These are phyloP conservation scores for Hoplodrina ambigua DNA, from an alignment of 2,888 invertebrate species.

Conservation along the genomic window DNA sequence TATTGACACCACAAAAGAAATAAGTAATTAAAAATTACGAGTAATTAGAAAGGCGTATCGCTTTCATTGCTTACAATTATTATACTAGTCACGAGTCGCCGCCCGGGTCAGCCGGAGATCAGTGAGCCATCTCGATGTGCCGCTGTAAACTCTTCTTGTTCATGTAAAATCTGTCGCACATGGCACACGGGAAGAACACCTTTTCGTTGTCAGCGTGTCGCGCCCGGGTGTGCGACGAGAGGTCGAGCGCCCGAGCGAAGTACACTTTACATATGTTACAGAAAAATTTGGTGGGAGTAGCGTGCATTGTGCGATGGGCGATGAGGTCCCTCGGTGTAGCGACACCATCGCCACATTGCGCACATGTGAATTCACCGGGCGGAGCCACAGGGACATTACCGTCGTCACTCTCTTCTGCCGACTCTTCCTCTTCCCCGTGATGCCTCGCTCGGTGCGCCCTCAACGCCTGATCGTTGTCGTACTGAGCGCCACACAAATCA, in stretches of 20 bases:
- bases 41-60: conserved; percentile 51
- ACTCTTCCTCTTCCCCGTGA: conserved; percentile 86
- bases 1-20: conserved; percentile 42
- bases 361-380: conserved; percentile 89
- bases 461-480: conserved; percentile 90
- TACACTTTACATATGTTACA: conserved; percentile 91
- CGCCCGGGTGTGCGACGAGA: conserved; percentile 87
- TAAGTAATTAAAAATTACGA: conserved; percentile 49
- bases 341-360: conserved; percentile 90
- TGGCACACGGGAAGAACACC: conserved; percentile 90
- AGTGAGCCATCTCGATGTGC: conserved; percentile 90
- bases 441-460: conserved; percentile 91
- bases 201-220: conserved; percentile 88
- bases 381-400: conserved; percentile 74
- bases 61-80: conserved; percentile 51
- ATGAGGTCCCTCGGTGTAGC: conserved; percentile 89
- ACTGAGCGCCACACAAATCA: conserved; percentile 91
- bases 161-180: conserved; percentile 91
- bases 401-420: conserved; percentile 82
- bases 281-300: conserved; percentile 87
- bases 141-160: conserved; percentile 89
- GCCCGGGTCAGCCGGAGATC: conserved; percentile 66
- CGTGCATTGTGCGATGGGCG: conserved; percentile 90
- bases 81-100: conserved; percentile 39
- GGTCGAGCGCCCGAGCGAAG: conserved; percentile 85